Evolutionary conservation across 2,888 invertebrate species (phyloP), one percentile per base, ranked within the genome.

Genomic region (Dione juno): DNA sequence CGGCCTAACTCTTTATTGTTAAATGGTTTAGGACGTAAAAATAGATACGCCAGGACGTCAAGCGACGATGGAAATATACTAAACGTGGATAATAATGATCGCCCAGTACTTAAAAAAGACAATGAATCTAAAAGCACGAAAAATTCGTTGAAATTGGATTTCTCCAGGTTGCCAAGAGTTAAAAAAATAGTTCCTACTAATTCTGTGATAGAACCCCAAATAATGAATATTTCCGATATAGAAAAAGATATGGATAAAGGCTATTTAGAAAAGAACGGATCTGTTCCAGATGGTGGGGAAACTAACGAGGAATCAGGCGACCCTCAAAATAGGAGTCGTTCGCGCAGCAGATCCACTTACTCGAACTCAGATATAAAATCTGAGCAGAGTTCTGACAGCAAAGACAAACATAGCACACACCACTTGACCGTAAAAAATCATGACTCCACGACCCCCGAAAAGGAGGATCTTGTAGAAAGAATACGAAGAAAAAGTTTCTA

Each of bases 401-500:
- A 87, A 80, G 87, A 88, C 40, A 88, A 81, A 76, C 82, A 83
- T 13, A 81, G 78, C 75, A 76, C 79, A 81, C 89, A 76, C 80
- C 89, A 74, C 79, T 88, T 78, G 77, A 91, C 81, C 79, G 87
- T 79, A 75, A 93, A 86, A 80, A 94, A 80, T 84, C 94, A 75
- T 82, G 94, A 88, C 82, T 83, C 91, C 35, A 86, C 86, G 41
- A 87, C 91, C 13, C 92, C 93, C 13, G 93, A 95, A 73, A 88
- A 88, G 74, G 97, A 97, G 81, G 97, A 97, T 71, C 95, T 98
- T 53, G 96, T 96, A 66, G 98, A 98, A 81, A 94, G 98, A 79
- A 98, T 98, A 79, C 94, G 97, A 77, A 94, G 98, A 43, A 97
- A 97, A 85, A 98, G 98, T 85, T 98, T 97, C 88, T 98, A 97